These are phyloP conservation scores for Rhabdophis nuchalis DNA, from an alignment of 2,797 vertebrate genomes.

Conservation along the genomic window DNA sequence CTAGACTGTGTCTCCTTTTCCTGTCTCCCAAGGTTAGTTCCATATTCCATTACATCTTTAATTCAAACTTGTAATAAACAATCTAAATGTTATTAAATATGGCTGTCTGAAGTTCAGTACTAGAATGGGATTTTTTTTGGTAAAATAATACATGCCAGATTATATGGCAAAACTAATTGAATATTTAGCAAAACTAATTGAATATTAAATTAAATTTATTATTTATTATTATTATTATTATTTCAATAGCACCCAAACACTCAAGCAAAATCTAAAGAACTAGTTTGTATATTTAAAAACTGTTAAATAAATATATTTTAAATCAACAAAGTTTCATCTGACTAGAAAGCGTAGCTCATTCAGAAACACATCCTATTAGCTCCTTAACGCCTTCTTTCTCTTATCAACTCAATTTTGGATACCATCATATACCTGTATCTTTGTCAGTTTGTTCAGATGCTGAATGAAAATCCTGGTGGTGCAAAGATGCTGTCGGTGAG, in stretches of 20 bases:
- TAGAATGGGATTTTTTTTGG: not conserved
- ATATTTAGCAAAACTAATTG: too few relatives aligned
- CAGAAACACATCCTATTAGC: not conserved
- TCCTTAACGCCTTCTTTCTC: not conserved
- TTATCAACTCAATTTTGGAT: not conserved
- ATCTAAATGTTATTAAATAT: not conserved
- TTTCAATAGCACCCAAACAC: not conserved
- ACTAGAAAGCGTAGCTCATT: not conserved
- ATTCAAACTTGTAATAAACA: not conserved
- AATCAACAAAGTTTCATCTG: not conserved
- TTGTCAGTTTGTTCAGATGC: constrained; percentile 71
- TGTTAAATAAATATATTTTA: not conserved
- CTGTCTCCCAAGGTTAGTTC: not conserved
- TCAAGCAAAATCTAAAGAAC: not conserved
- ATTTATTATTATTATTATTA: too few relatives aligned
- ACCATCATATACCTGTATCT: constrained; percentile 76
- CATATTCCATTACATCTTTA: not conserved
- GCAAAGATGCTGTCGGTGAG: constrained; percentile 62
- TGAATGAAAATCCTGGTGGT: constrained; percentile 65
- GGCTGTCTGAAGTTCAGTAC: not conserved
- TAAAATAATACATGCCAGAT: not conserved
- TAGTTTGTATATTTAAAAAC: not conserved
- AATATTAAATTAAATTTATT: too few relatives aligned
- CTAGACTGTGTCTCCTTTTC: not conserved
- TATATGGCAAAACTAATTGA: not conserved